Conservation (phyloP, 2,888 invertebrate genomes). For the Drosophila monieri region DNA sequence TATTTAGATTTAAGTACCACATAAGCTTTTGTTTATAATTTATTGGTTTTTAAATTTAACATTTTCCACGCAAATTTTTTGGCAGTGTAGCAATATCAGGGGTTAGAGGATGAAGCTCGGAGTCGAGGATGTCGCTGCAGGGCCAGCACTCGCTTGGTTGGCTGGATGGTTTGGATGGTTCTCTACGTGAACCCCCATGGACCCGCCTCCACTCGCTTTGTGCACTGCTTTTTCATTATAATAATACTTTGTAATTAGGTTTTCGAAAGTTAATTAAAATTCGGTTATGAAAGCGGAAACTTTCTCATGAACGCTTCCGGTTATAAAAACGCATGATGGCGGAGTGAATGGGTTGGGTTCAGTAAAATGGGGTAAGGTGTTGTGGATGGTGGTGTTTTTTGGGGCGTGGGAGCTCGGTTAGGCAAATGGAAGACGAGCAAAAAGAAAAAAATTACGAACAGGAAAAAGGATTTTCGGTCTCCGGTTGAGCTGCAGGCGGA, state of each 20-base stretch:
- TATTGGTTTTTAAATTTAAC: neutral
- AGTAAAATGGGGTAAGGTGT: conserved; percentile 5
- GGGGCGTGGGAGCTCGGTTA: conserved; percentile 48
- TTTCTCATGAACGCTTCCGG: conserved; percentile 82
- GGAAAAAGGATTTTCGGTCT: conserved; percentile 59
- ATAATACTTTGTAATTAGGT: conserved; percentile 84
- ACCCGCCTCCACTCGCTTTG: conserved; percentile 64
- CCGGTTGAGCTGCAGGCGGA: conserved; percentile 46
- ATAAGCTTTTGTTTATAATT: neutral
- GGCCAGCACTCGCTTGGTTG: conserved; percentile 58
- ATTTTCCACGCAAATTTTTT: neutral
- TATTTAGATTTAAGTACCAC: neutral
- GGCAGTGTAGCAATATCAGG: conserved; percentile 54
- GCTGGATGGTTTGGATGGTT: conserved; percentile 28
- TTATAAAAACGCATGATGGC: conserved; percentile 66
- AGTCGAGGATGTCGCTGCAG: conserved; percentile 57
- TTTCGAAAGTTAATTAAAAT: conserved; percentile 84
- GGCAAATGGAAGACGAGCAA: conserved; percentile 55
- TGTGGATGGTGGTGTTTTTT: conserved; percentile 7
- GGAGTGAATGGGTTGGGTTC: conserved; percentile 37
- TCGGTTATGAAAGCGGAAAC: conserved; percentile 84
- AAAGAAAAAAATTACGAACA: conserved; percentile 38
- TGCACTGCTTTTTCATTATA: conserved; percentile 82
- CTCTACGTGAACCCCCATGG: conserved; percentile 23
- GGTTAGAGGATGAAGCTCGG: conserved; percentile 30